Evolutionary conservation across 2,888 invertebrate species (phyloP), one percentile per base, ranked within the genome.

Genomic region (Asteroscopus sphinx): DNA sequence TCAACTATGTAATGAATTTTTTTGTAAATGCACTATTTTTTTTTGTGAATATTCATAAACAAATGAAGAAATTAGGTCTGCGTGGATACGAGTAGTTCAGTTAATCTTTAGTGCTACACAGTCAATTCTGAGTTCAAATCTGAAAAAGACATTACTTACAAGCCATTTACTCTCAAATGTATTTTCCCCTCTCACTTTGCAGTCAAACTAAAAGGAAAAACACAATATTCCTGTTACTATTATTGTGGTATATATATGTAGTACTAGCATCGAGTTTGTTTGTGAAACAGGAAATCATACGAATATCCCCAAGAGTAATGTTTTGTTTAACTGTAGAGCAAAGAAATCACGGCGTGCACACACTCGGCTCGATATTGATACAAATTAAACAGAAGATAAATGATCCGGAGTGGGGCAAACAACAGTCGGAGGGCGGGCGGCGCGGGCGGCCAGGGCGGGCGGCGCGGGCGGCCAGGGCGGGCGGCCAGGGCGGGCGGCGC

Each of bases 371-470:
- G 56, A 44, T 56, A 40, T 45, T 49, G 56, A 56, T 60, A 61
- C 45, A 61, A 53, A 53, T 58, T 58, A 63, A 54, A 58, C 53
- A 53, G 42, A 40, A 62, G 62, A 62, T 62, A 44, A 56, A 62
- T 57, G 47, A 45, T 46, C 47, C 33, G 52, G 52, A 44, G 26
- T 21, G 21, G 21, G 37, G 32, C 46, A 61, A 56, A 56, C 56
- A 61, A 42, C 46, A 57, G 47, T 52, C 58, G 41, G 6, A 49
- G 35, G 46, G 39, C 45, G n/a, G n/a, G n/a, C n/a, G n/a, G n/a
- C n/a, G n/a, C n/a, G n/a, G n/a, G n/a, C n/a, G n/a, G n/a, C n/a
- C n/a, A 36, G 36, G 36, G 32, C 40, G 40, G n/a, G 15, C 3
- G 13, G 13, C n/a, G n/a, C n/a, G n/a, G n/a, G n/a, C n/a, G n/a